Evolutionary conservation across 2,888 invertebrate genomes (phyloP), one percentile per base, ranked within the genome.

Genomic region (Mellilla xanthometata): DNA sequence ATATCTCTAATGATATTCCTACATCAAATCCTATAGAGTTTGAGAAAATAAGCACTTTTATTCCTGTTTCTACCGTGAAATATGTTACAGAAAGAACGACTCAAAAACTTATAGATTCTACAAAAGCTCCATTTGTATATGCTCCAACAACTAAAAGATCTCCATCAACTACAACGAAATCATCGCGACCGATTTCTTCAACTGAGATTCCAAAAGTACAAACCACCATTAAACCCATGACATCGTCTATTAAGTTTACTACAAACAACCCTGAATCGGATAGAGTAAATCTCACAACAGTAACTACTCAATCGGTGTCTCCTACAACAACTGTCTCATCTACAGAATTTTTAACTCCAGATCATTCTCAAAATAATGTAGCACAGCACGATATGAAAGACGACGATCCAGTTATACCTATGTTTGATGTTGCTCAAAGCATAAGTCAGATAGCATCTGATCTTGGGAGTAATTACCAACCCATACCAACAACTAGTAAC

Each of bases 371-470:
- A 8, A 36, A 60, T 15, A 46, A 62, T 33, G 40, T 53, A 19
- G 28, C 28, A 12, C 27, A 41, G 7, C 30, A 43, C 24, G 33
- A 10, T 32, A 30, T 46, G 8, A 71, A 70, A 38, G 65, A 69
- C 22, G 56, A 59, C 31, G 75, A 76, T 46, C 56, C 77, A 29
- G 54, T 64, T 9, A 49, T 76, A 32, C 81, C 77, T 7, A 49
- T 86, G 22, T 87, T 90, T 61, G 89, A 90, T 59, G 80, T 90
- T 19, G 85, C 86, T 36, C 82, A 85, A 59, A 89, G 89, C 58
- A 81, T 90, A 31, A 90, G 88, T 55, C 89, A 90, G 74, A 90
- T 90, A 56, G 87, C 90, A 39, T 87, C 87, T 2, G 89, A 90
- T 60, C 69, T 90, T 12, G 87, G 84, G 19, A 71, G 71, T 28